A percentile compares a stretch with the other conserved stretches of the same genome.
Evolutionary conservation across 2,113 vertebrate genomes (phyloP).

Genomic region (Nicator chloris): DNA sequence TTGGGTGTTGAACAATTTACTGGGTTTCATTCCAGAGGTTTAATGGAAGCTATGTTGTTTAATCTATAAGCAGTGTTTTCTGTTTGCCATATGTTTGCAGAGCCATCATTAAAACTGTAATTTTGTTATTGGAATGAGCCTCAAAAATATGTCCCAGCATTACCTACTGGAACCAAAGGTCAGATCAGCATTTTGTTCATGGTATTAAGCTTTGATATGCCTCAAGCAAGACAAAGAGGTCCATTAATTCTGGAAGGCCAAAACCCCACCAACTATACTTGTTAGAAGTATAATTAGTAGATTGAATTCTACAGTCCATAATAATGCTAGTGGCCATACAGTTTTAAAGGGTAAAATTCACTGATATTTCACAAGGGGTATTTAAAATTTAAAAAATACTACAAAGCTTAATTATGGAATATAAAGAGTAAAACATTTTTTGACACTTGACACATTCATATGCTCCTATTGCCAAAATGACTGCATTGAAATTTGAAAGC

Average conservation of each 20-base stretch:
- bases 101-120: slow-evolving; percentile 46
- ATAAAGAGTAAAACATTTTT: slow-evolving; percentile 19
- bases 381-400: background rate
- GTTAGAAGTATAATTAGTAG: background rate
- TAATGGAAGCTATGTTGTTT: slow-evolving; percentile 48
- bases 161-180: background rate
- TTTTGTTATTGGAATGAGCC: slow-evolving; percentile 43
- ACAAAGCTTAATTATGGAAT: background rate
- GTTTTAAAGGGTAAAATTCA: background rate
- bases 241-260: slow-evolving; percentile 52
- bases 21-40: background rate
- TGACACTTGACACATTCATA: slow-evolving; percentile 9
- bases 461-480: slow-evolving; percentile 2
- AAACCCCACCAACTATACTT: background rate
- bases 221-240: slow-evolving; percentile 14
- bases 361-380: background rate
- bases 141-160: slow-evolving; percentile 26
- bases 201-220: background rate
- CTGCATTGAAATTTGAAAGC: slow-evolving; percentile 21
- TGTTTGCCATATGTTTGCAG: slow-evolving; percentile 31
- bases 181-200: slow-evolving; percentile 38
- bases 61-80: slow-evolving; percentile 45
- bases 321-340: background rate
- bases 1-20: background rate
- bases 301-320: background rate